Base-by-base conservation (phyloP, 2,113 vertebrate genomes). In the Cricetomys ansorgei region DNA sequence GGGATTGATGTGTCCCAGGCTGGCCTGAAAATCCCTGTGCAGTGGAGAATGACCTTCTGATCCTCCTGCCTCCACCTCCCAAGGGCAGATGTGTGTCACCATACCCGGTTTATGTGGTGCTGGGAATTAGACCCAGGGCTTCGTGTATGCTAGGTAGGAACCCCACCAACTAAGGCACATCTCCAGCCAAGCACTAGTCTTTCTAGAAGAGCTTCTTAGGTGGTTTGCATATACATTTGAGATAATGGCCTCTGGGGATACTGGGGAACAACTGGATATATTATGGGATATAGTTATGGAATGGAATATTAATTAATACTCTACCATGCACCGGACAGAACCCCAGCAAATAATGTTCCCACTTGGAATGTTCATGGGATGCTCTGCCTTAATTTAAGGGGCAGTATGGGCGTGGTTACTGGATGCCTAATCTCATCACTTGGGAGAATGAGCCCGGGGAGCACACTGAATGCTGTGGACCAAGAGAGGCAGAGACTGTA, bases 281-380 rank as follows among this genome's bases (percentile, higher is more conserved):
- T 53, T 83, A 37, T 7, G n/a, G 91, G 23, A n/a, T n/a, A n/a
- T n/a, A n/a, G n/a, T n/a, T n/a, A n/a, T 89, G 69, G 84, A 57
- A 15, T 72, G 31, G 17, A 7, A 25, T 27, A 67, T 4, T n/a
- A 77, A 25, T 10, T 48, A 62, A 5, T 6, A 21, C 40, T 27
- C 57, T 19, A 3, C 16, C 11, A 8, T 0, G 2, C 43, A 21
- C 34, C 6, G 43, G 67, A 43, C 40, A 21, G 17, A 34, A 45
- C 19, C 7, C 1, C 2, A 5, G 43, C 13, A 23, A 87, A 59
- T 57, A 90, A 25, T 1, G 40, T 15, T 45, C 17, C 9, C 3
- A 10, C 3, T 64, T 45, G 21, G 25, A 37, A 17, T 25, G 19
- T 76, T 12, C 0, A 11, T 0, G n/a, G 55, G 1, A 10, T 7